Evolutionary conservation across 2,888 invertebrate genomes (phyloP).

Genomic region (Dinocampus coccinellae): DNA sequence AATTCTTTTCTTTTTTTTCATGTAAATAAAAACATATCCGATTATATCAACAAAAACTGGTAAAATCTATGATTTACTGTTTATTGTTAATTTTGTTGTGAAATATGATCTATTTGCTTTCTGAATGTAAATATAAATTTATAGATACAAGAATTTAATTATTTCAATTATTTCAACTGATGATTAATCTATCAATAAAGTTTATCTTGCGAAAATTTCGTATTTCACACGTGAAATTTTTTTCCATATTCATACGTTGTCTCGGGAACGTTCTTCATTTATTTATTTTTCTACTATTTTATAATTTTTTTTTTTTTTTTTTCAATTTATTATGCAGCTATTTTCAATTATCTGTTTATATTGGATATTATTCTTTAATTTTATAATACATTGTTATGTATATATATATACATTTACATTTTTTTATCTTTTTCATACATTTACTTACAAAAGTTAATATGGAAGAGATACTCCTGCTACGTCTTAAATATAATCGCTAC

Average conservation of each 20-base stretch:
- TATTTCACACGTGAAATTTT: conserved; percentile 4
- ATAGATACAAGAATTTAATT: background rate
- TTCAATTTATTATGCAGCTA: background rate
- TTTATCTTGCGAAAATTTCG: conserved; percentile 32
- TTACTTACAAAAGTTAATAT: background rate
- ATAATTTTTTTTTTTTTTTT: background rate
- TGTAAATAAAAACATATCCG: background rate
- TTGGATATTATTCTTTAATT: no score
- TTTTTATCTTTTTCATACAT: no score
- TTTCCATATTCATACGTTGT: conserved; percentile 11
- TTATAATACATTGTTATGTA: no score
- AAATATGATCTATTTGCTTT: no score
- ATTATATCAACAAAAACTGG: no score
- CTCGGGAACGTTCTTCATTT: conserved; percentile 18
- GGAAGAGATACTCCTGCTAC: background rate
- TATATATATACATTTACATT: no score
- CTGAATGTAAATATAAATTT: background rate
- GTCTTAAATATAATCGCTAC: background rate
- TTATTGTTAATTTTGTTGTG: no score
- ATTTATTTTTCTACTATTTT: conserved; percentile 7
- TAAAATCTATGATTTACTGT: no score
- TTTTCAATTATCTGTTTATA: background rate
- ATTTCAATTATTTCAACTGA: background rate
- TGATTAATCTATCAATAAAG: background rate
- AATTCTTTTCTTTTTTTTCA: background rate